A percentile compares a stretch with the other conserved stretches of the same genome.
phyloP scores from a whole-genome alignment of 2,797 vertebrate genomes.

The Gallinago solitaria region DNA sequence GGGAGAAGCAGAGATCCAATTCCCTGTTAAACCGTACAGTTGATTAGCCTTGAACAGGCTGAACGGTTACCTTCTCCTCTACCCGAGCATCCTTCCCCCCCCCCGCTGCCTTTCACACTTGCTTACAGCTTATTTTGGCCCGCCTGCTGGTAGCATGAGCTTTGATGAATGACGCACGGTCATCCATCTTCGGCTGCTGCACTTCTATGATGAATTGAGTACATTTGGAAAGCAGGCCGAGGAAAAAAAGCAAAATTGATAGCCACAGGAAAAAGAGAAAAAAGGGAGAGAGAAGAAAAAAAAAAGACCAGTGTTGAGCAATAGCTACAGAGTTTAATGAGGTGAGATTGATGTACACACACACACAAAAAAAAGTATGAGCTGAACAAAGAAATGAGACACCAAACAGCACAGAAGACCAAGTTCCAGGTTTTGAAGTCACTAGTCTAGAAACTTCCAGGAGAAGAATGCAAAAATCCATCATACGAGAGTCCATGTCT shows the following conservation, averaged over 20 bases:
- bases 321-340: neutral
- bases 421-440: neutral
- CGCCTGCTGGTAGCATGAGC: neutral
- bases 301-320: neutral
- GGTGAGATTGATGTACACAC: neutral
- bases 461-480: neutral
- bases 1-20: neutral
- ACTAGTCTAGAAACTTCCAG: neutral
- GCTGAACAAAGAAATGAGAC: neutral
- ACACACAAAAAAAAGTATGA: neutral
- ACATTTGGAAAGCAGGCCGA: constrained; percentile 34
- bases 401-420: neutral
- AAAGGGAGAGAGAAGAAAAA: neutral
- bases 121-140: constrained; percentile 56
- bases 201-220: constrained; percentile 46
- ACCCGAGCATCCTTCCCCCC: neutral
- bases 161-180: constrained; percentile 36
- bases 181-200: constrained; percentile 39
- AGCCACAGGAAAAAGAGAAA: neutral
- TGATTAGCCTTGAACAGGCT: neutral
- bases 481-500: neutral
- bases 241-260: constrained; percentile 34
- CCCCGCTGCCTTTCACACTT: neutral
- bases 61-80: neutral
- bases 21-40: neutral